Percentiles rank a stretch among this genome's conserved stretches.
Evolutionary conservation across 2,888 invertebrate genomes (phyloP).

Genomic region (Hirtodrosophila confusa): DNA sequence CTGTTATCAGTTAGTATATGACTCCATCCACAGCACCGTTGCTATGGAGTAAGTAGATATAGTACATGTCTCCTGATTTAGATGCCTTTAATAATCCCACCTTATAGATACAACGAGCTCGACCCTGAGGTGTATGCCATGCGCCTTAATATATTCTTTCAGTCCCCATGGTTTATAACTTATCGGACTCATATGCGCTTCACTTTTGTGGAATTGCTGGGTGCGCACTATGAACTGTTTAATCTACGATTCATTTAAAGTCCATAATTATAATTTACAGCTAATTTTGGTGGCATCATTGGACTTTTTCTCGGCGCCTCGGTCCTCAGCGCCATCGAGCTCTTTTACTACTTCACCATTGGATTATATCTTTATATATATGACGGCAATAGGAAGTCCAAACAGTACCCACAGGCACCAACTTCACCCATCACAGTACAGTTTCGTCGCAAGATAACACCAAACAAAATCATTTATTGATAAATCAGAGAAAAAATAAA

Average conservation of each 20-base stretch:
- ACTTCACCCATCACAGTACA: slow-evolving; percentile 28
- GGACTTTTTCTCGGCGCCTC: slow-evolving; percentile 85
- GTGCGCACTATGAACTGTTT: slow-evolving; percentile 54
- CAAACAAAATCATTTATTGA: slow-evolving; percentile 37
- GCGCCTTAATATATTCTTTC: slow-evolving; percentile 82
- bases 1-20: slow-evolving; percentile 75
- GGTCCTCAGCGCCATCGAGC: slow-evolving; percentile 84
- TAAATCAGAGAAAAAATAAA: background rate
- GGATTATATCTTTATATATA: slow-evolving; percentile 72
- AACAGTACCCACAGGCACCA: slow-evolving; percentile 13
- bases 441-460: slow-evolving; percentile 48
- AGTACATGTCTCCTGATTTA: too few species aligned
- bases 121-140: slow-evolving; percentile 22
- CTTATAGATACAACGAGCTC: slow-evolving; percentile 37
- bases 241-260: background rate
- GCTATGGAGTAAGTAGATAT: slow-evolving; percentile 60
- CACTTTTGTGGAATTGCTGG: slow-evolving; percentile 84
- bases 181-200: slow-evolving; percentile 84
- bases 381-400: slow-evolving; percentile 19
- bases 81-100: background rate
- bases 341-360: slow-evolving; percentile 83
- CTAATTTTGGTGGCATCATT: slow-evolving; percentile 85
- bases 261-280: slow-evolving; percentile 63
- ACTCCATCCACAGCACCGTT: slow-evolving; percentile 56
- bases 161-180: slow-evolving; percentile 81